Percentiles rank a stretch among this genome's conserved stretches.
Conservation (phyloP, 1,140 invertebrate species). For the Zaprionus lachaisei region DNA sequence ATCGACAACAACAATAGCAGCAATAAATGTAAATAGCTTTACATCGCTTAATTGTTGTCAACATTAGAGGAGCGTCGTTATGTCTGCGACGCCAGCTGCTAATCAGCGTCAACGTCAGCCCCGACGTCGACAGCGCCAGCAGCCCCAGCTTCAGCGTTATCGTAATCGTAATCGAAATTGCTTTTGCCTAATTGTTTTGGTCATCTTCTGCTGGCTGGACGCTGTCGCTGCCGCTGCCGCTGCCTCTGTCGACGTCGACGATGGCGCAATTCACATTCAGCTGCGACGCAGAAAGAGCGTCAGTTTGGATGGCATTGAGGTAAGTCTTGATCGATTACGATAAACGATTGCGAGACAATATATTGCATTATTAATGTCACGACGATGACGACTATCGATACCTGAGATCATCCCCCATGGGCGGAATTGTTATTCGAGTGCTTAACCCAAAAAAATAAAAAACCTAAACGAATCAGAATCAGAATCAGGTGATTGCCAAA, state of each 20-base stretch:
- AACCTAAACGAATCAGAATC: not conserved
- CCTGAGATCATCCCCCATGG: not conserved
- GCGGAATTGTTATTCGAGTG: constrained; percentile 14
- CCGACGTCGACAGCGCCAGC: constrained; percentile 16
- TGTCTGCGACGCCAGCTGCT: constrained; percentile 34
- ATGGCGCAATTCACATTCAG: constrained; percentile 60
- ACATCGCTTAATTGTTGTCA: constrained; percentile 47
- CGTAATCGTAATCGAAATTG: constrained; percentile 40
- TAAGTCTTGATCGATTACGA: constrained; percentile 44
- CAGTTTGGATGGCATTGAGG: constrained; percentile 75
- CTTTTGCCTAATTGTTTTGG: constrained; percentile 67
- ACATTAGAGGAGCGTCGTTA: constrained; percentile 54
- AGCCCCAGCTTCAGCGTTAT: constrained; percentile 38
- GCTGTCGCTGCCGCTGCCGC: constrained; percentile 1
- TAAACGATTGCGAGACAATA: not conserved
- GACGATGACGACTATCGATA: constrained; percentile 13
- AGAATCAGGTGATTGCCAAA: constrained; percentile 50
- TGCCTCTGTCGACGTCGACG: constrained; percentile 9
- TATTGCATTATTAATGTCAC: constrained; percentile 9
- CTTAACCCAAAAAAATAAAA: constrained; percentile 37
- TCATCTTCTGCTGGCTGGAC: constrained; percentile 54
- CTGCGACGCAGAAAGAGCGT: constrained; percentile 71
- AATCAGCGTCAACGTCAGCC: constrained; percentile 23
- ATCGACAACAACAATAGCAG: constrained; percentile 29
- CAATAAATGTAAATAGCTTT: constrained; percentile 45